Conservation (phyloP, 1,140 invertebrate species). For the Aplysia californica region DNA sequence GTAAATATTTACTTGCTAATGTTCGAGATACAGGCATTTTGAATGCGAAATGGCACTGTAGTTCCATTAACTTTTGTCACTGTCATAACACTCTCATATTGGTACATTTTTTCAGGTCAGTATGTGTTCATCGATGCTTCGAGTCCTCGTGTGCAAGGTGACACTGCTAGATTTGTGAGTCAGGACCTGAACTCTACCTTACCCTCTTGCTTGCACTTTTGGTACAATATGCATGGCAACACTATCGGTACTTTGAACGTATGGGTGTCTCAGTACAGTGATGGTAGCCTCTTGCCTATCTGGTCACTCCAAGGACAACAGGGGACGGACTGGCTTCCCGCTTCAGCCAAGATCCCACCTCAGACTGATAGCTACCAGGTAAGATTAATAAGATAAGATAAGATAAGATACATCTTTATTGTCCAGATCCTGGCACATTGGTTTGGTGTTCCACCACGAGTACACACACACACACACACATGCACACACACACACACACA, state of each 20-base stretch:
- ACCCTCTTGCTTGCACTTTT: conserved; percentile 56
- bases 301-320: conserved; percentile 48
- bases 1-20: too few relatives aligned
- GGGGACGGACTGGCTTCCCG: conserved; percentile 47
- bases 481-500: too few relatives aligned
- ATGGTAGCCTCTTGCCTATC: conserved; percentile 28
- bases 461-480: too few relatives aligned
- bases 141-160: conserved; percentile 41
- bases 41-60: too few relatives aligned
- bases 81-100: too few relatives aligned
- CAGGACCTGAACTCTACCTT: conserved; percentile 37
- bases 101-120: too few relatives aligned
- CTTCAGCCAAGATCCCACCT: background rate
- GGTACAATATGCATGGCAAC: conserved; percentile 62
- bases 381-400: background rate
- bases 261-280: conserved; percentile 16
- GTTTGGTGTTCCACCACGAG: too few relatives aligned
- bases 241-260: background rate
- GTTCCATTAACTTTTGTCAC: too few relatives aligned
- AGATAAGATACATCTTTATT: too few relatives aligned
- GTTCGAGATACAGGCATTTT: too few relatives aligned
- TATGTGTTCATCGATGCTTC: conserved; percentile 64
- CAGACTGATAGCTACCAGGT: conserved; percentile 12
- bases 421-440: too few relatives aligned
- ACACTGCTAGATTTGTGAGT: conserved; percentile 53